Evolutionary conservation across 2,888 invertebrate species (phyloP), one percentile per base, ranked within the genome.

Genomic region (Hedychridium roseum): DNA sequence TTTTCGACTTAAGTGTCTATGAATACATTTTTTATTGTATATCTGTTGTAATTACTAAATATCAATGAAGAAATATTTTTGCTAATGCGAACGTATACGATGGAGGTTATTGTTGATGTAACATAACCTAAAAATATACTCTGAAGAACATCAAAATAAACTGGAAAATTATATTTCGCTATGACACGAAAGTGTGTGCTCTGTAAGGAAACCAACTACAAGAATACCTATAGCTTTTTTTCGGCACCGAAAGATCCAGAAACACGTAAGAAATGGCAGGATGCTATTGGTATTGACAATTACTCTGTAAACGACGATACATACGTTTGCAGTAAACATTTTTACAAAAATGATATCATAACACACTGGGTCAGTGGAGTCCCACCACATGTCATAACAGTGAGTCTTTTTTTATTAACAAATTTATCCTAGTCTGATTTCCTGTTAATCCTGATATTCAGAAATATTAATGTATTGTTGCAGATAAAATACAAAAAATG

Each of bases 361-460:
- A 76, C 76, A 1, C 76, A 77, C 34, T 77, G 76, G 77, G 66
- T 72, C 23, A 77, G 77, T 43, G 77, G 77, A 11, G 66, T 73
- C 9, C 77, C 77, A 14, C 77, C 77, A 1, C 71, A 75, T 47
- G 75, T 76, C 31, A 66, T 77, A 35, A 70, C 71, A 9, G 76
- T 74, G 61, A 65, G 70, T 66, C 6, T 27, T 17, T 15, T 27
- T 3, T 6, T 9, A 2, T 16, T 36, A n/a, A 6, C 9, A n/a
- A 9, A 27, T 11, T n/a, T 38, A 26, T 17, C 20, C 3, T 7
- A 2, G 5, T n/a, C 3, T 27, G 9, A 34, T 20, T 18, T 12
- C 11, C 5, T 31, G 2, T 5, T 31, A 31, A 1, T 31, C 11
- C 7, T 11, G 14, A 37, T 23, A n/a, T 9, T 32, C n/a, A 14